These are phyloP conservation scores for Sminthurinus aureus DNA, from an alignment of 2,888 invertebrate genomes.

Conservation along the genomic window DNA sequence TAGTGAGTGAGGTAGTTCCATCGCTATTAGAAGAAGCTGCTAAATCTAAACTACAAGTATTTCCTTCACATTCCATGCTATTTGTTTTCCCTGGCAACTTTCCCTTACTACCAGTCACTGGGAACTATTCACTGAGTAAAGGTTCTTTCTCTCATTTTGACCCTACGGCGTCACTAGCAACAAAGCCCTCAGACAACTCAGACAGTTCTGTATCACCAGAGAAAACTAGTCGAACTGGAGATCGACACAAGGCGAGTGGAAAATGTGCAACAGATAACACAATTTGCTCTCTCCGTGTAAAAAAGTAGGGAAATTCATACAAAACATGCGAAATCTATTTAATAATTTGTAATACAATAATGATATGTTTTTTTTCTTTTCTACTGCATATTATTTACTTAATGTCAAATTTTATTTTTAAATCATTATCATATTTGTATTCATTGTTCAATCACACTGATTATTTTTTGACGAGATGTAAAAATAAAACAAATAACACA, in stretches of 20 bases:
- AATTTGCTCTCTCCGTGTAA: background rate
- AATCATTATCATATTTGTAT: too few relatives aligned
- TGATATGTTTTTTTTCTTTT: too few relatives aligned
- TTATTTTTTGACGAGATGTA: too few relatives aligned
- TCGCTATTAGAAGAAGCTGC: background rate
- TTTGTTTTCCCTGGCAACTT: background rate
- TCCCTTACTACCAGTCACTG: too few relatives aligned
- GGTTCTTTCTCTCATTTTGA: constrained; percentile 1
- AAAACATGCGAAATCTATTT: too few relatives aligned
- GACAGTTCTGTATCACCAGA: background rate
- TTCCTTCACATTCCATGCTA: background rate
- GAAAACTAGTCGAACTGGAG: background rate
- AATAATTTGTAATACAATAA: too few relatives aligned
- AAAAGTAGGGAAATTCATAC: background rate
- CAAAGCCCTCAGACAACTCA: background rate
- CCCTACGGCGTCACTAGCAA: background rate
- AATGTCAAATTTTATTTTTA: too few relatives aligned
- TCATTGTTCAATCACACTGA: too few relatives aligned
- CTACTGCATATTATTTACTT: too few relatives aligned
- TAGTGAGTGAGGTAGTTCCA: background rate
- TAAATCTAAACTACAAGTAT: constrained; percentile 3
- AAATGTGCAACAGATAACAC: background rate
- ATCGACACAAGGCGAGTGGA: background rate
- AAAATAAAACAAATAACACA: too few relatives aligned
- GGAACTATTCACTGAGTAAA: background rate